Base-by-base conservation (phyloP, 2,888 invertebrate species). In the Leucophora obtusa region DNA sequence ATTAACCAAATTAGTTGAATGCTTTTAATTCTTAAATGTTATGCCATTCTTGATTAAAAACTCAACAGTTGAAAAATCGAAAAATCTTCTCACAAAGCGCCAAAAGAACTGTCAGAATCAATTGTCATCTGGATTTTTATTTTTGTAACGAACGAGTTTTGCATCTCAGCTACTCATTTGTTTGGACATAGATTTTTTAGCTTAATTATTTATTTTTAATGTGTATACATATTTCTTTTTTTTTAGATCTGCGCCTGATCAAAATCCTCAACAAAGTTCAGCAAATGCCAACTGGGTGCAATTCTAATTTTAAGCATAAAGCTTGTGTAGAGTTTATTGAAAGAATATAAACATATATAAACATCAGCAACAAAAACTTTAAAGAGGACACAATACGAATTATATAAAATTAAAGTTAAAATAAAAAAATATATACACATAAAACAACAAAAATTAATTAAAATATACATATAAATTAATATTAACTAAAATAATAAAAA, bases 221-320 rank as follows among this genome's bases (percentile, higher is more conserved):
- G 17, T 53, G 8, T 53, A 1, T 35, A 38, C 10, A 5, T 15
- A 17, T 33, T 9, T 24, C 11, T n/a, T 70, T 62, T 63, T n/a
- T 83, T 85, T 15, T 51, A 87, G 87, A 18, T 84, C 86, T 82
- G 80, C 69, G 65, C 73, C 81, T 17, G 77, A 60, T 35, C 83
- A 83, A 70, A 86, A 85, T 72, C 85, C 84, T 82, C 84, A 85
- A 82, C 86, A 89, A 84, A 87, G 87, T 84, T 79, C 88, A 82
- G 83, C 89, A 85, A 90, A 90, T 82, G 87, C 90, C 74, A 89
- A 90, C 83, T 90, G 90, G 90, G 90, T 90, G 84, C 90, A 90
- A 87, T 90, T 90, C 84, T 90, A 90, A 87, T 77, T 83, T 59
- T 78, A 74, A 75, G 75, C 63, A 24, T 58, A 72, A 78, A 70